Evolutionary conservation across 2,797 vertebrate genomes (phyloP).

Genomic region (Xiphorhynchus erythropygius): DNA sequence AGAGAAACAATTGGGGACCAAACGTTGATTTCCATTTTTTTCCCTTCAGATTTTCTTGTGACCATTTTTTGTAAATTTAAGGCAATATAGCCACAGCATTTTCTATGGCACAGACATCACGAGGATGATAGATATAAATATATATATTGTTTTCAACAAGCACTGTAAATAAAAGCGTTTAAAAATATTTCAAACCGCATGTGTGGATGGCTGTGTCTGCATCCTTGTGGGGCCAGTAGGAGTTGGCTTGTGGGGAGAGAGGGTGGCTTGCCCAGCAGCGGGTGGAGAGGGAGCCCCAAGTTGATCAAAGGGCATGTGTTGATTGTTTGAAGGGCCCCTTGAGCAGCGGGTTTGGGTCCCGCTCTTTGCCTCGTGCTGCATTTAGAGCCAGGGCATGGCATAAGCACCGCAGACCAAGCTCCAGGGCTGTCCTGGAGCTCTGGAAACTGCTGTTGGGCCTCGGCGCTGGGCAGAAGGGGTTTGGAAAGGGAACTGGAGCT

Average conservation of each 20-base stretch:
- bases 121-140: slow-evolving; percentile 73
- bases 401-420: not conserved
- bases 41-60: slow-evolving; percentile 58
- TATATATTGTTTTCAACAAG: slow-evolving; percentile 76
- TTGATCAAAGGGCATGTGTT: accelerated
- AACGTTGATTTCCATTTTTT: slow-evolving; percentile 62
- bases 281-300: accelerated
- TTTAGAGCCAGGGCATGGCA: accelerated
- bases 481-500: not conserved
- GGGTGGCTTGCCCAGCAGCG: not conserved
- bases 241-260: not conserved
- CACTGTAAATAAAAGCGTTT: slow-evolving; percentile 76
- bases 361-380: accelerated
- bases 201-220: not conserved
- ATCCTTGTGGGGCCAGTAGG: accelerated
- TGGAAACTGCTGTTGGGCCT: accelerated
- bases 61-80: slow-evolving; percentile 73
- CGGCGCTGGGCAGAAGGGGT: accelerated
- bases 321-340: accelerated
- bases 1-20: slow-evolving; percentile 63
- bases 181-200: slow-evolving; percentile 44
- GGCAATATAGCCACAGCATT: slow-evolving; percentile 66
- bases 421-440: not conserved
- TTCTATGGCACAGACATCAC: slow-evolving; percentile 73
- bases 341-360: accelerated